These are phyloP conservation scores for Papilio demoleus DNA, from an alignment of 2,888 invertebrate genomes.

Conservation along the genomic window DNA sequence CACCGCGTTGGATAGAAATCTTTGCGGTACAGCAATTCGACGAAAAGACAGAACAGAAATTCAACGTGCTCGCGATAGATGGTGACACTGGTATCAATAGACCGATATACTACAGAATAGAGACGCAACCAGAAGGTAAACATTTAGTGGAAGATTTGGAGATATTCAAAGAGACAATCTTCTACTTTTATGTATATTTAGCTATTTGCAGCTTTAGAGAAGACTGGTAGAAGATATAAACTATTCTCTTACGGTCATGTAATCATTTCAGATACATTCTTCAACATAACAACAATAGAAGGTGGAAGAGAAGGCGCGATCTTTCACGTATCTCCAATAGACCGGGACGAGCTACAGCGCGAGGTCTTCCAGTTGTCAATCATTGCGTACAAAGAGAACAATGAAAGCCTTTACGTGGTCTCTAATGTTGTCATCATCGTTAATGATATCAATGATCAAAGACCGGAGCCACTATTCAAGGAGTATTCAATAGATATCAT, in stretches of 20 bases:
- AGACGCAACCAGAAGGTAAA: constrained; percentile 66
- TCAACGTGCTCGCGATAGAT: constrained; percentile 82
- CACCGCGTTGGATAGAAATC: constrained; percentile 84
- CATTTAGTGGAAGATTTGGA: too few species aligned
- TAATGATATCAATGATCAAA: constrained; percentile 86
- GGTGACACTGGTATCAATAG: constrained; percentile 85
- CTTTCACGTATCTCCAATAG: constrained; percentile 68
- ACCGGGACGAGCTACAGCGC: constrained; percentile 72
- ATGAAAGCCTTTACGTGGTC: constrained; percentile 59
- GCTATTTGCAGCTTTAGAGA: too few species aligned
- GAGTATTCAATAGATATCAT: constrained; percentile 68
- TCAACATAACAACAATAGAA: constrained; percentile 62
- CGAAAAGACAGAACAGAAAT: constrained; percentile 76
- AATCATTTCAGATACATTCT: constrained; percentile 62
- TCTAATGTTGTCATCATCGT: constrained; percentile 74
- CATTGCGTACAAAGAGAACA: constrained; percentile 74
- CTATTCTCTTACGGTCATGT: too few species aligned
- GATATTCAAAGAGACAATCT: not conserved
- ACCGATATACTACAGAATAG: constrained; percentile 78
- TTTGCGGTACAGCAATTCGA: constrained; percentile 82
- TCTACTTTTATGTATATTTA: too few species aligned
- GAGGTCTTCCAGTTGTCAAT: constrained; percentile 76
- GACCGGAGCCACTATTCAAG: constrained; percentile 75
- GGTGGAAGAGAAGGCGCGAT: constrained; percentile 64
- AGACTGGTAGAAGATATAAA: too few species aligned